Conservation (phyloP, 2,797 vertebrate species). For the Karalla daura region DNA sequence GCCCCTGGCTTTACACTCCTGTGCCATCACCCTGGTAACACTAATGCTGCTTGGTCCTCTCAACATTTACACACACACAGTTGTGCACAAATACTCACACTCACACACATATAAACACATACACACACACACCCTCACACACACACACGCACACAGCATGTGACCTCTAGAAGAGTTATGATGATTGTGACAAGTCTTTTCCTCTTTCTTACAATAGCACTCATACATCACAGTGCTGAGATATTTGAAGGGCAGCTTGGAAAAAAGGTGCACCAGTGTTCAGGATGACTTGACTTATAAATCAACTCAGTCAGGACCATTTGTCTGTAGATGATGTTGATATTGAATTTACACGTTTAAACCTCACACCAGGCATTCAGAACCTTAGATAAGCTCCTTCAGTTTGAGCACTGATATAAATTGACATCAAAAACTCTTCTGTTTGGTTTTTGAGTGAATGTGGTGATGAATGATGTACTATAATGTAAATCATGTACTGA, state of each 20-base stretch:
- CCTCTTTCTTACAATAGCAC: constrained; percentile 17
- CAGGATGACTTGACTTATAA: neutral
- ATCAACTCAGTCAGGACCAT: neutral
- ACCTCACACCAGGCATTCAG: neutral
- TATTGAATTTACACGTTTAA: neutral
- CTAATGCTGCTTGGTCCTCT: constrained; percentile 63
- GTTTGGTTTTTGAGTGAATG: neutral
- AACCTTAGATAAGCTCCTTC: neutral
- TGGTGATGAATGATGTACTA: neutral
- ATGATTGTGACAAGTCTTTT: constrained; percentile 45
- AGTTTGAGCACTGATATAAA: too few relatives aligned
- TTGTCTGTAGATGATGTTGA: neutral
- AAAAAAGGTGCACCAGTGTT: neutral
- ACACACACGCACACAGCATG: constrained; percentile 25
- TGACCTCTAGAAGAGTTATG: constrained; percentile 51
- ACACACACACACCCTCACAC: constrained; percentile 25
- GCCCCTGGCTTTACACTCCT: constrained; percentile 76
- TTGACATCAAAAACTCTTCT: neutral
- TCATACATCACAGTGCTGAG: neutral
- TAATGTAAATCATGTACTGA: neutral
- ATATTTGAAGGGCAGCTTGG: neutral
- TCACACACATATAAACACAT: constrained; percentile 25
- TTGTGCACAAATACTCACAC: constrained; percentile 13
- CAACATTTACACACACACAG: constrained; percentile 79
- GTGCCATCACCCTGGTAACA: constrained; percentile 77